phyloP scores from a whole-genome alignment of 1,140 invertebrate species.

The Zophobas atratus region DNA sequence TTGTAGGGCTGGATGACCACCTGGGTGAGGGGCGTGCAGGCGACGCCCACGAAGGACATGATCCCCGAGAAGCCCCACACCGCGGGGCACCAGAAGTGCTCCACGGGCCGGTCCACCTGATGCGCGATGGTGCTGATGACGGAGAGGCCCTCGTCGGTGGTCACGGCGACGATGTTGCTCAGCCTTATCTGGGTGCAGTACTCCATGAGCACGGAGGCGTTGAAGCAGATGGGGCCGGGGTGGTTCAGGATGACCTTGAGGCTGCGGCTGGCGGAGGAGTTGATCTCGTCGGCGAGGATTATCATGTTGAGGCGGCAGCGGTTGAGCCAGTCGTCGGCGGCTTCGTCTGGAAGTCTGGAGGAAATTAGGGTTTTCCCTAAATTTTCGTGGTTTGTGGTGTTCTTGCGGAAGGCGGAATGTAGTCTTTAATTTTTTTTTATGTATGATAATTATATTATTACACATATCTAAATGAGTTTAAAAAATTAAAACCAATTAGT shows the following conservation, averaged over 20 bases:
- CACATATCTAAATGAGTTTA: no score
- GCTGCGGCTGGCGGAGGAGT: constrained; percentile 66
- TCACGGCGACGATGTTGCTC: constrained; percentile 69
- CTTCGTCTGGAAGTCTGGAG: constrained; percentile 52
- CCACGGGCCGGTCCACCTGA: constrained; percentile 66
- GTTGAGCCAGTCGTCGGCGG: constrained; percentile 49
- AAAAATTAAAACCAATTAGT: no score
- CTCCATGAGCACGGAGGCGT: constrained; percentile 69
- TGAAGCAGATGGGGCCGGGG: constrained; percentile 70
- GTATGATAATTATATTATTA: no score
- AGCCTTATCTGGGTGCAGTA: constrained; percentile 64
- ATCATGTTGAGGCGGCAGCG: constrained; percentile 52
- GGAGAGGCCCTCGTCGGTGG: constrained; percentile 69
- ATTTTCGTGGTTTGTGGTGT: neutral
- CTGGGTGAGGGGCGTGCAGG: constrained; percentile 68
- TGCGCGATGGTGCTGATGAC: constrained; percentile 64
- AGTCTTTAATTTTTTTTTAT: neutral
- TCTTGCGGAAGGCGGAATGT: neutral
- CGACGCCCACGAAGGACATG: constrained; percentile 70
- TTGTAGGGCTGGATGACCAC: constrained; percentile 67
- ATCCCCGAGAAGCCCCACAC: constrained; percentile 72
- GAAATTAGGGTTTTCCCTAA: constrained; percentile 1
- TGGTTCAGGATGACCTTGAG: constrained; percentile 69
- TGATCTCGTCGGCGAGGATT: constrained; percentile 64
- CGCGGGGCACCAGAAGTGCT: constrained; percentile 70